Evolutionary conservation across 2,113 vertebrate genomes (phyloP), one percentile per base, ranked within the genome.

Genomic region (Amphilophus citrinellus): DNA sequence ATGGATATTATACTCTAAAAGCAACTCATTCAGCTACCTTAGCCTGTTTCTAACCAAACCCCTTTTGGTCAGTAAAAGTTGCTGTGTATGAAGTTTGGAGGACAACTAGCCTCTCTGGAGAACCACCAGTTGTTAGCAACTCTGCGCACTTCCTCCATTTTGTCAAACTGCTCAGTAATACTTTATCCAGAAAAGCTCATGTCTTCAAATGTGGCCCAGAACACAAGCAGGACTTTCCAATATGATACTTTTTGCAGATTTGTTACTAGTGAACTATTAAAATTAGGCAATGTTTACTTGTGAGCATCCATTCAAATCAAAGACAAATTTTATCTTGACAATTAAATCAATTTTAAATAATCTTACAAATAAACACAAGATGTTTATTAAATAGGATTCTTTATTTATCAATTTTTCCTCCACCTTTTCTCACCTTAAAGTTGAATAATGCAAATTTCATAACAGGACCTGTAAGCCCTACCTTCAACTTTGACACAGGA

Each of bases 111-210:
- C 0, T 71, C 89, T 56, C 47, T n/a, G 27, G 68, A 73, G 47
- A 83, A 82, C 5, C 32, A 1, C 13, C 17, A 0, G 63, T 24
- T 14, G 7, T 78, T 53, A 75, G 66, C 62, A 61, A 20, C 62
- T 66, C 68, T 1, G 24, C 13, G 17, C 7, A 2, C 50, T 7
- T 86, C 79, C 18, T 77, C 65, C 78, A 30, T 6, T 27, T 35
- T 68, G 76, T 78, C 80, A 50, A 30, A 57, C 61, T 27, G 3
- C 27, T 50, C 77, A 66, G 15, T 62, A n/a, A 77, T 59, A 44
- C 3, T 27, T 87, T 68, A 7, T 14, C 24, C 57, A 47, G 80
- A 81, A 56, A 18, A 17, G 14, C 1, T 15, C 22, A 10, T 10
- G 17, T 13, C 53, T 59, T 14, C 2, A 59, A 22, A 71, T 18